Base-by-base conservation (phyloP, 2,797 vertebrate species). In the Oreochromis mossambicus region DNA sequence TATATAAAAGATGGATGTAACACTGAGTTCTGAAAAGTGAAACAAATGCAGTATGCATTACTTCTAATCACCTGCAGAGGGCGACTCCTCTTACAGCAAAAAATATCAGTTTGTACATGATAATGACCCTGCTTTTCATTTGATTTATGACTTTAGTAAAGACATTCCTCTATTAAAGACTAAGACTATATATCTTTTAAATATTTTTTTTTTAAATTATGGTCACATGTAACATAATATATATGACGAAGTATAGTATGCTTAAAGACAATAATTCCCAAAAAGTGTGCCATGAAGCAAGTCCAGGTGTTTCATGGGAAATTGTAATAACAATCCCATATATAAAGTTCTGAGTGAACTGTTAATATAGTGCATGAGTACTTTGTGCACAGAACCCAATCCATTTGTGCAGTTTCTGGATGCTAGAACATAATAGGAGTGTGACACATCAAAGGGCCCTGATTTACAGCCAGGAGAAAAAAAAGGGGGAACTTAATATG, bases 291-390 rank as follows among this genome's bases (percentile, higher is more conserved):
- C 66, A 26, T 70, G 21, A 41, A 21, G 61, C 61, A 41, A 21
- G 0, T 63, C 61, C 8, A 10, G 38, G n/a, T 70, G 38, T 0
- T 26, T 43, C 21, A 0, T 70, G 66, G 21, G 66, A 5, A 26
- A 46, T 46, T 1, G 21, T 11, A 21, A 46, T 10, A 70, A 46
- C 38, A 43, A 70, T 70, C 21, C 66, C 24, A 70, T 26, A 46
- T 17, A 26, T 0, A 70, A 10, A 26, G 14, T 46, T 68, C 63
- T 24, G 36, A 43, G 13, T 43, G n/a, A 68, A 43, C 13, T 68
- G 38, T 68, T 43, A 43, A 26, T 24, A 24, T 43, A 26, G 63
- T 43, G 63, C 38, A 26, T 68, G 7, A 15, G 36, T 41, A 68
- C 36, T 68, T 70, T 46, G 38, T 70, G 41, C 21, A 70, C 38